Evolutionary conservation across 2,888 invertebrate genomes (phyloP).

Genomic region (Rhorus exstirpatorius): DNA sequence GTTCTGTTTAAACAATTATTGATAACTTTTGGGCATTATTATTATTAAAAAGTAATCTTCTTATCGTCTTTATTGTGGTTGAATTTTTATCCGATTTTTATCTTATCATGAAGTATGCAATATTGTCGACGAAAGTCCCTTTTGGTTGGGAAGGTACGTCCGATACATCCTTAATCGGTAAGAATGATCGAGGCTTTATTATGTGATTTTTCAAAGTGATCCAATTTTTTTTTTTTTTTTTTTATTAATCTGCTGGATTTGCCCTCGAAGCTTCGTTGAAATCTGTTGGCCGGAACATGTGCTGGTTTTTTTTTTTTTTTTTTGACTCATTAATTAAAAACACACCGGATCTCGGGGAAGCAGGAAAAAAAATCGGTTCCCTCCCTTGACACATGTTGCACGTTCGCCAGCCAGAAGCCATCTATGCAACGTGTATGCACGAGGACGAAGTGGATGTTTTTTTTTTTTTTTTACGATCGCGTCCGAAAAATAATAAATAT

Average conservation of each 20-base stretch:
- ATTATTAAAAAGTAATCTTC: too few relatives aligned
- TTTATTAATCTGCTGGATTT: not conserved
- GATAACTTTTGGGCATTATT: too few relatives aligned
- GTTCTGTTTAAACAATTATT: too few relatives aligned
- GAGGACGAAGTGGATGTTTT: conserved; percentile 30
- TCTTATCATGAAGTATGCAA: too few relatives aligned
- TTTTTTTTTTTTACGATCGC: not conserved
- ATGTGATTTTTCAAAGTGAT: too few relatives aligned
- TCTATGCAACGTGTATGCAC: not conserved
- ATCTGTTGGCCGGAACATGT: conserved; percentile 49
- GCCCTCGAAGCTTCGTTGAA: conserved; percentile 19
- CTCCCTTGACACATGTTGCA: conserved; percentile 58
- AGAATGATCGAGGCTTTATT: too few relatives aligned
- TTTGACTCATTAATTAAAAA: conserved; percentile 45
- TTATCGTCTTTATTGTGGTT: too few relatives aligned
- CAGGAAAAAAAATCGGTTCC: conserved; percentile 35
- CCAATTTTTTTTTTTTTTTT: too few relatives aligned
- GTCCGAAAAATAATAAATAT: not conserved
- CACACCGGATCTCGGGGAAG: conserved; percentile 50
- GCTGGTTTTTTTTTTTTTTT: conserved; percentile 11
- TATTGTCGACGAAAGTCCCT: too few relatives aligned
- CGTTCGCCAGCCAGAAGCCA: conserved; percentile 41
- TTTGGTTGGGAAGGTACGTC: too few relatives aligned
- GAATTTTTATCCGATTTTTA: too few relatives aligned
- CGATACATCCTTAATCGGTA: too few relatives aligned